Percentiles rank a stretch among this genome's conserved stretches.
phyloP scores from a whole-genome alignment of 2,888 invertebrate species.

The Synanthedon vespiformis region DNA sequence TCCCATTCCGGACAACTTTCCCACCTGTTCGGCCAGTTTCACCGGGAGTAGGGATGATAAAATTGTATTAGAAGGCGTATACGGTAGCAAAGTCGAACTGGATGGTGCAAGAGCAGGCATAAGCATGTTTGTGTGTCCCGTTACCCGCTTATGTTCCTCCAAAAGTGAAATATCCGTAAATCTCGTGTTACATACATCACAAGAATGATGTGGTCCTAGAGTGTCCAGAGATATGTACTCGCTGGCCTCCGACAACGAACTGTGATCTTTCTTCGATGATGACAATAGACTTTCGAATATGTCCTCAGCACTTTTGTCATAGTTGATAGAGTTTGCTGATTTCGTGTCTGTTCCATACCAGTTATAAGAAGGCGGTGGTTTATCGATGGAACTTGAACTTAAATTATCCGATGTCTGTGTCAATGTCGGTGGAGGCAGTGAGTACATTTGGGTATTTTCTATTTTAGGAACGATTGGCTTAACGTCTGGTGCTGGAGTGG shows the following conservation, averaged over 20 bases:
- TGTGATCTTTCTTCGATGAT: conserved; percentile 46
- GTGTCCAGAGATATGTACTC: conserved; percentile 76
- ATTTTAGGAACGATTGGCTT: conserved; percentile 53
- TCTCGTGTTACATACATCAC: conserved; percentile 72
- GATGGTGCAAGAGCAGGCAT: conserved; percentile 32
- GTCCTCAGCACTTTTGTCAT: conserved; percentile 61
- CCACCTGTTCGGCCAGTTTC: conserved; percentile 60
- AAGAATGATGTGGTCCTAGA: conserved; percentile 70
- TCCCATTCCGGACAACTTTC: conserved; percentile 46
- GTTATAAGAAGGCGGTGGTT: conserved; percentile 33
- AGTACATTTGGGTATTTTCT: conserved; percentile 26
- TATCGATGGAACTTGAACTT: conserved; percentile 11
- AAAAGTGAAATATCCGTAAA: conserved; percentile 66
- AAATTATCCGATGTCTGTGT: conserved; percentile 30
- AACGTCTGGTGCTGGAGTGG: conserved; percentile 53
- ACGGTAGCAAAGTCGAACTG: conserved; percentile 43
- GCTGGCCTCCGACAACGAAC: conserved; percentile 47
- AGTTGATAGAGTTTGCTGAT: conserved; percentile 34
- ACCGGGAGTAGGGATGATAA: conserved; percentile 55
- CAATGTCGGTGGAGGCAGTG: conserved; percentile 31
- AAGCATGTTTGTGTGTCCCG: conserved; percentile 66
- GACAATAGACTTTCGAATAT: conserved; percentile 58
- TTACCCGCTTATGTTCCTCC: conserved; percentile 65
- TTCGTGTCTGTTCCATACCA: conserved; percentile 64
- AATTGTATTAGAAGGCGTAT: conserved; percentile 39